Evolutionary conservation across 2,888 invertebrate genomes (phyloP).

Genomic region (Drosophila meridiana): DNA sequence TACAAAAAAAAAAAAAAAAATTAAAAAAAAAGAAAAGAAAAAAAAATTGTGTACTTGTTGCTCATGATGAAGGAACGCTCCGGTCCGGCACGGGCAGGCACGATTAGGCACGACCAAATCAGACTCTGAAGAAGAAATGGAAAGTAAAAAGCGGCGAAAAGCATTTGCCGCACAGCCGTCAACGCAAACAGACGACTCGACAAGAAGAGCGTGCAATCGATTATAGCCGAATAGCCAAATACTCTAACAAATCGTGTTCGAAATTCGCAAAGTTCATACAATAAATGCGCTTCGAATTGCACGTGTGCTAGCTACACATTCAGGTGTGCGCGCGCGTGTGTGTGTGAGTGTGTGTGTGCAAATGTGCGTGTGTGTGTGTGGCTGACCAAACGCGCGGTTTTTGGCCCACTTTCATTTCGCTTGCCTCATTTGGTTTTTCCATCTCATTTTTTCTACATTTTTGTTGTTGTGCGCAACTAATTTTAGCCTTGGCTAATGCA

Average conservation of each 20-base stretch:
- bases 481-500: slow-evolving; percentile 43
- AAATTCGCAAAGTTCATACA: background rate
- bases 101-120: slow-evolving; percentile 15
- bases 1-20: slow-evolving; percentile 27
- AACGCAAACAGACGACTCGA: slow-evolving; percentile 68
- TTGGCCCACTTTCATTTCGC: slow-evolving; percentile 10
- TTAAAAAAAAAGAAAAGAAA: slow-evolving; percentile 45
- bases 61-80: slow-evolving; percentile 38
- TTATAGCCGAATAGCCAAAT: background rate
- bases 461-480: slow-evolving; percentile 37
- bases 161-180: slow-evolving; percentile 74
- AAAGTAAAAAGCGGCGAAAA: slow-evolving; percentile 69
- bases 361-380: slow-evolving; percentile 9
- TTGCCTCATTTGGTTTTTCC: slow-evolving; percentile 8
- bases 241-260: background rate
- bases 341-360: slow-evolving; percentile 3
- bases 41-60: slow-evolving; percentile 19
- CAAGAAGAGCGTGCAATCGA: background rate
- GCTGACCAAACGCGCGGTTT: slow-evolving; percentile 22
- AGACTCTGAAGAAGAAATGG: slow-evolving; percentile 62
- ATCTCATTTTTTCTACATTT: background rate
- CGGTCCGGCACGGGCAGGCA: slow-evolving; percentile 10
- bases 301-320: slow-evolving; percentile 8
- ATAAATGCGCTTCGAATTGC: slow-evolving; percentile 14
- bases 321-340: slow-evolving; percentile 11